Conservation (phyloP, 2,113 vertebrate species). For the Caranx ignobilis region DNA sequence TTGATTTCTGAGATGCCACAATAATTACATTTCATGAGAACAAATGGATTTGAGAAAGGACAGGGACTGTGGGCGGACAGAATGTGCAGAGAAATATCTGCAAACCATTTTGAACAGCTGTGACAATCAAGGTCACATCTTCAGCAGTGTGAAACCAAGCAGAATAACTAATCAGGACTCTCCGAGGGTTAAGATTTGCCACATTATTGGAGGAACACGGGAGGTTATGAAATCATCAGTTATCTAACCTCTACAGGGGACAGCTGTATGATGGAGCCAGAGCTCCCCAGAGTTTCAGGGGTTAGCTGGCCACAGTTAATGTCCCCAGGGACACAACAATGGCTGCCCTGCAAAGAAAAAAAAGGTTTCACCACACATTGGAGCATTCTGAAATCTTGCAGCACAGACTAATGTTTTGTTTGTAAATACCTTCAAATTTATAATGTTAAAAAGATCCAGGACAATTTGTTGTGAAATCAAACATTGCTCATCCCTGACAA, state of each 20-base stretch:
- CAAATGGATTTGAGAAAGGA: slow-evolving; percentile 63
- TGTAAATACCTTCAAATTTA: background rate
- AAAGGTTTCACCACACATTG: background rate
- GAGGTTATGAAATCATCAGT: slow-evolving; percentile 58
- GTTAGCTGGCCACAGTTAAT: slow-evolving; percentile 51
- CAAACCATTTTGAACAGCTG: slow-evolving; percentile 17
- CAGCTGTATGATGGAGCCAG: slow-evolving; percentile 36
- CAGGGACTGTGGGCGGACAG: background rate
- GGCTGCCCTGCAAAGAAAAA: background rate
- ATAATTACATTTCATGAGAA: slow-evolving; percentile 73
- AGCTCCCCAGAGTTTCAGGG: slow-evolving; percentile 28
- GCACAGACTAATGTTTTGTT: background rate
- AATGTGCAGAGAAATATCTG: slow-evolving; percentile 50
- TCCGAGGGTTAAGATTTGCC: slow-evolving; percentile 61
- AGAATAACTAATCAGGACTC: slow-evolving; percentile 56
- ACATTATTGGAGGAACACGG: slow-evolving; percentile 43
- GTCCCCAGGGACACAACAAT: slow-evolving; percentile 25
- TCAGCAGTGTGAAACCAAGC: slow-evolving; percentile 48
- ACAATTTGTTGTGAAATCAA: too few relatives aligned
- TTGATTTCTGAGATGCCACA: slow-evolving; percentile 69
- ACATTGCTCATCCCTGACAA: too few relatives aligned
- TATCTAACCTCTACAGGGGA: slow-evolving; percentile 59
- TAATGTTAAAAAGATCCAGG: background rate
- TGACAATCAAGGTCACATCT: slow-evolving; percentile 65
- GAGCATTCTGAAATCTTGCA: background rate